Evolutionary conservation across 2,888 invertebrate species (phyloP).

Genomic region (Zelleria hepariella): DNA sequence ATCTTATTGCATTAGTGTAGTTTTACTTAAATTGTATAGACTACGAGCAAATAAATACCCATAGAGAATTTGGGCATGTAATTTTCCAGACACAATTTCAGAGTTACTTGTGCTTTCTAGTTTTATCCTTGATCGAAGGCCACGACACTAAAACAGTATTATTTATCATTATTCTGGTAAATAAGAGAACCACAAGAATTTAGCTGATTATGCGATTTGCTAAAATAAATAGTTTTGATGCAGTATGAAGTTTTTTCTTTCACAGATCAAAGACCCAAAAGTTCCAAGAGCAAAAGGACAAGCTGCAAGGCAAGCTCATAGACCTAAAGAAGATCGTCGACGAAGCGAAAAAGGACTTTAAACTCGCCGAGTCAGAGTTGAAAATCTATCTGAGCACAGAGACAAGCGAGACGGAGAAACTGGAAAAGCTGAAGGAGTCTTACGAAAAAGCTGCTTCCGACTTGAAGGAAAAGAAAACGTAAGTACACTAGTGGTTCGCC

Average conservation of each 20-base stretch:
- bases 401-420: constrained; percentile 72
- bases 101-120: too few relatives aligned
- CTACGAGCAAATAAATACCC: too few relatives aligned
- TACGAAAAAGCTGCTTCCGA: constrained; percentile 57
- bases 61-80: too few relatives aligned
- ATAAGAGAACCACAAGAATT: too few relatives aligned
- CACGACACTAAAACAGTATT: too few relatives aligned
- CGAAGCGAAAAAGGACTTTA: constrained; percentile 71
- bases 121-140: too few relatives aligned
- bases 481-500: too few relatives aligned
- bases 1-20: too few relatives aligned
- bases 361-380: constrained; percentile 82
- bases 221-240: constrained; percentile 5
- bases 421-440: constrained; percentile 72
- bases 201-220: too few relatives aligned
- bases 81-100: too few relatives aligned
- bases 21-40: too few relatives aligned
- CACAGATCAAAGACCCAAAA: constrained; percentile 74
- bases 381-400: constrained; percentile 81
- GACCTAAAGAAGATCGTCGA: constrained; percentile 79
- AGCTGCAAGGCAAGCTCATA: constrained; percentile 77
- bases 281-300: constrained; percentile 80
- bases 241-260: constrained; percentile 3
- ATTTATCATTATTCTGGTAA: too few relatives aligned
- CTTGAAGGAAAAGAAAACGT: constrained; percentile 62